These are phyloP conservation scores for Murina feae DNA, from an alignment of 2,113 vertebrate genomes.

Conservation along the genomic window DNA sequence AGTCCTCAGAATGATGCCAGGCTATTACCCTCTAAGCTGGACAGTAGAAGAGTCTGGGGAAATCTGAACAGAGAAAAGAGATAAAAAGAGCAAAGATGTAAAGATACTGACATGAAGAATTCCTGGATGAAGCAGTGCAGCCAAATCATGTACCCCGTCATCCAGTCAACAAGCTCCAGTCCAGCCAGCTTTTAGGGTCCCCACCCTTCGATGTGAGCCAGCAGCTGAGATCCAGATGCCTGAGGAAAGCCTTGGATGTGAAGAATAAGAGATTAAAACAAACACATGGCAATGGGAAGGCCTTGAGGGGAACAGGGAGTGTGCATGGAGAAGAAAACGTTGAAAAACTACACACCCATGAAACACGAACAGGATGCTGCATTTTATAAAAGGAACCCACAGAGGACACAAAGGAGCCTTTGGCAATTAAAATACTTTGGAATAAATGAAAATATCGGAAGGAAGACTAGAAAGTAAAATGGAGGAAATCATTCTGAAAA, in stretches of 20 bases:
- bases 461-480: neutral
- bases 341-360: neutral
- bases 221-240: neutral
- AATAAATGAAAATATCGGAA: neutral
- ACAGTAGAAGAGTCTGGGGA: neutral
- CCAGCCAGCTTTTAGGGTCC: neutral
- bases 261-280: neutral
- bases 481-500: neutral
- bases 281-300: neutral
- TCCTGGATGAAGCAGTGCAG: neutral
- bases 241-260: neutral
- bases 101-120: neutral
- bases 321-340: rapidly evolving
- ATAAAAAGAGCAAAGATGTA: neutral
- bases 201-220: neutral
- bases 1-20: neutral
- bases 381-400: neutral
- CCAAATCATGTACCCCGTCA: neutral
- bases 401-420: neutral
- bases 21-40: neutral
- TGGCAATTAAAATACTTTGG: neutral
- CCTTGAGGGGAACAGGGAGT: neutral
- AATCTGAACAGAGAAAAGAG: neutral
- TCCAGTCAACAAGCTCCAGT: neutral
- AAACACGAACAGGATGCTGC: neutral